These are phyloP conservation scores for Pseudachorutes palmiensis DNA, from an alignment of 1,140 invertebrate species.

Conservation along the genomic window DNA sequence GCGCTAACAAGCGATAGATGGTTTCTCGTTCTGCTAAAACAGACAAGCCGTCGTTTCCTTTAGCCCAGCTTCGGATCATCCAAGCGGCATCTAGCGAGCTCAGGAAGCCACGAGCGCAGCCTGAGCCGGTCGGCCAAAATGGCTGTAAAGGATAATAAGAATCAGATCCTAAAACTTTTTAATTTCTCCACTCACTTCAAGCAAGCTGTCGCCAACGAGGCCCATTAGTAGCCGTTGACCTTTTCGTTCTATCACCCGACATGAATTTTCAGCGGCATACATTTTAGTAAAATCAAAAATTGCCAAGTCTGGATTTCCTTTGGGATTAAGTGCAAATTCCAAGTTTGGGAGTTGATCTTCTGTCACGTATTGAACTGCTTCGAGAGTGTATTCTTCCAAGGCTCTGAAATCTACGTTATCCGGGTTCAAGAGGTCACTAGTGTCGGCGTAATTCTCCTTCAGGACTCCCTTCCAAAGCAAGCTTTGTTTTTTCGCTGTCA, in stretches of 20 bases:
- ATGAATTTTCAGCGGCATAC: constrained; percentile 94
- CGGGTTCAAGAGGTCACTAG: constrained; percentile 69
- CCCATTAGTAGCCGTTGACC: constrained; percentile 73
- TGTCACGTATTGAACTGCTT: constrained; percentile 94
- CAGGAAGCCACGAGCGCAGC: constrained; percentile 92
- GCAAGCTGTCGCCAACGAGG: constrained; percentile 88
- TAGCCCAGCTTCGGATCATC: constrained; percentile 80
- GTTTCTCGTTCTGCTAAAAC: constrained; percentile 90
- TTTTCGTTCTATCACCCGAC: constrained; percentile 64
- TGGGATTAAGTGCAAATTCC: constrained; percentile 96
- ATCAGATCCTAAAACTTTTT: neutral
- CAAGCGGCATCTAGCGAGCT: constrained; percentile 92
- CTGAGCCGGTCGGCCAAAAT: constrained; percentile 51
- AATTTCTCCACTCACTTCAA: constrained; percentile 61
- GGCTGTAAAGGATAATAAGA: constrained; percentile 18
- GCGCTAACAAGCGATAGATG: constrained; percentile 78
- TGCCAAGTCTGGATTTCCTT: constrained; percentile 94
- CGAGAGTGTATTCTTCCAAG: constrained; percentile 83
- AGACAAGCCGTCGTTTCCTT: constrained; percentile 54
- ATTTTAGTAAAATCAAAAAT: constrained; percentile 99
- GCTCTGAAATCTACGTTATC: constrained; percentile 87
- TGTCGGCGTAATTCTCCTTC: constrained; percentile 81
- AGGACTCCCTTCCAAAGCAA: constrained; percentile 85
- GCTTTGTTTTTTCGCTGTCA: constrained; percentile 98
- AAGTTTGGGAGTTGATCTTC: constrained; percentile 77